These are phyloP conservation scores for Merops nubicus DNA, from an alignment of 2,113 vertebrate species.

Conservation along the genomic window DNA sequence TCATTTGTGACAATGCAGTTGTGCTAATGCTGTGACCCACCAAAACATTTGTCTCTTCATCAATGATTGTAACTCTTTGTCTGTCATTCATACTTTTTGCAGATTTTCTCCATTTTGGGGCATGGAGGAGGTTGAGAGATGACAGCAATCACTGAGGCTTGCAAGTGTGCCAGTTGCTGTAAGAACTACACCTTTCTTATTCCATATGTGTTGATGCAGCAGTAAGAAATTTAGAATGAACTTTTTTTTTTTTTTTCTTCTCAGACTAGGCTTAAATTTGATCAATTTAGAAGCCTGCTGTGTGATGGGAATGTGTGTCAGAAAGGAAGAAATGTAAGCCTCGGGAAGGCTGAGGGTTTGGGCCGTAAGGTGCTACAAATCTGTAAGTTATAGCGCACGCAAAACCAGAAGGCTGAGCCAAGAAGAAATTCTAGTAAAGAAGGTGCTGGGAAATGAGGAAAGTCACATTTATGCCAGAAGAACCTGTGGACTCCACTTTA, in stretches of 20 bases:
- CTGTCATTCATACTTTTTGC: not conserved
- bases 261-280: not conserved
- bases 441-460: not conserved
- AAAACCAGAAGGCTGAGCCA: not conserved
- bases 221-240: not conserved
- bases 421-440: not conserved
- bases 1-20: fast-evolving
- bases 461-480: not conserved
- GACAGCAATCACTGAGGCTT: not conserved
- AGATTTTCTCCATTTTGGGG: not conserved
- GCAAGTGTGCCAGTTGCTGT: not conserved
- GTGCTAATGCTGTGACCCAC: not conserved
- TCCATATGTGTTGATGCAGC: not conserved
- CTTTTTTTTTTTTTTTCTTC: not conserved
- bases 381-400: not conserved
- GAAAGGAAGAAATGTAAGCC: not conserved
- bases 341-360: too few relatives aligned
- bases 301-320: not conserved
- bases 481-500: not conserved
- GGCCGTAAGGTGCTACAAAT: not conserved
- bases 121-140: not conserved
- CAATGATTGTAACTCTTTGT: not conserved
- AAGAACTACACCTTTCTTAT: not conserved
- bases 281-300: not conserved
- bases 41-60: not conserved